Conservation (phyloP, 37 sponge, comb jelly and placozoan species). For the Eunapius fragilis region DNA sequence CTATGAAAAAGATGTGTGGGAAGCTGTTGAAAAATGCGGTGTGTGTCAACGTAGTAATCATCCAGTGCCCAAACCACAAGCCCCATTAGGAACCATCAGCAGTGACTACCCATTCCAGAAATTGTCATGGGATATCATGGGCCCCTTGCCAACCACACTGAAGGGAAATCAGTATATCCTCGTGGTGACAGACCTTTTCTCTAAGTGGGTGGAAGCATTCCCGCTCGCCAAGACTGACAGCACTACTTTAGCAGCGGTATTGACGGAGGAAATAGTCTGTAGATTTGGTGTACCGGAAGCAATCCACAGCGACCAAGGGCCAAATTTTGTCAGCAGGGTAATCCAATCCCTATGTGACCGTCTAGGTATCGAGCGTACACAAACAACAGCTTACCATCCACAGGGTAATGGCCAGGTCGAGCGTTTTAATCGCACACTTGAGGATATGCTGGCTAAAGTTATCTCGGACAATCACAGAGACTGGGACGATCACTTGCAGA, state of each 20-base stretch:
- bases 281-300: conserved; percentile 34
- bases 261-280: conserved; percentile 28
- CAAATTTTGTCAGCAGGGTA: conserved; percentile 7
- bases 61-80: conserved; percentile 12
- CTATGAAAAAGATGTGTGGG: background rate
- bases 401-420: conserved; percentile 58
- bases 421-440: conserved; percentile 46
- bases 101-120: conserved; percentile 20
- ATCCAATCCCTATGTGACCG: conserved; percentile 8
- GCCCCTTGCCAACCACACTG: conserved; percentile 23
- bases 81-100: conserved; percentile 27
- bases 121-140: conserved; percentile 35
- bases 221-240: background rate
- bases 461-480: conserved; percentile 45
- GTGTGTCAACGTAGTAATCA: conserved; percentile 16
- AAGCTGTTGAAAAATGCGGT: conserved; percentile 4
- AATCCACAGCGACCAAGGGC: conserved; percentile 46
- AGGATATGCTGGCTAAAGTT: conserved; percentile 50
- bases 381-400: conserved; percentile 41
- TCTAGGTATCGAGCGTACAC: conserved; percentile 12
- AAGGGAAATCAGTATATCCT: conserved; percentile 30
- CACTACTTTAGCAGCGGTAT: conserved; percentile 9
- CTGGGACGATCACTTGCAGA: conserved; percentile 45
- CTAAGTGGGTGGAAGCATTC: conserved; percentile 50
- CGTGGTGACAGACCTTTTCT: conserved; percentile 31